Percentiles rank a stretch among this genome's conserved stretches.
Conservation (phyloP, 2,113 vertebrate species). For the Pseudorhombus dupliciocellatus region DNA sequence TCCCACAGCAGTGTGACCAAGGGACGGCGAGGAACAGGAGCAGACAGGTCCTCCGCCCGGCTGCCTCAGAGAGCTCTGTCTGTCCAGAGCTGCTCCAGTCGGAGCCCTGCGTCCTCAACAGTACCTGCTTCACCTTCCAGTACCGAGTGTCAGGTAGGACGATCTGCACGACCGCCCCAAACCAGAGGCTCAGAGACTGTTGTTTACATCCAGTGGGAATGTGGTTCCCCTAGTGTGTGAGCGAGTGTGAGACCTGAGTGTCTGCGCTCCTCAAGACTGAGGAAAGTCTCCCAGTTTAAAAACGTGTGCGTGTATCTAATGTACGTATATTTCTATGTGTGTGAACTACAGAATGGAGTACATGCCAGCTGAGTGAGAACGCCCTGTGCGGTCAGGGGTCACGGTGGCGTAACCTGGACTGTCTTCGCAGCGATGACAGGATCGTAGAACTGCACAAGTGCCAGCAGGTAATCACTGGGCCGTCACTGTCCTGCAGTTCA, state of each 20-base stretch:
- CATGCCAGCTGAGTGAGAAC: constrained; percentile 89
- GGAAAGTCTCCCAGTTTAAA: background rate
- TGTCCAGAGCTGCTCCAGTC: constrained; percentile 88
- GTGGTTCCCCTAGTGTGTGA: background rate
- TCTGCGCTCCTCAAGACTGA: no score
- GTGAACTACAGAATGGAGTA: constrained; percentile 89
- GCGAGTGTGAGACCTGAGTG: background rate
- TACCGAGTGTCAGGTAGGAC: constrained; percentile 90
- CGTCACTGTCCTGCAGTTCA: background rate
- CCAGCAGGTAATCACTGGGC: constrained; percentile 81
- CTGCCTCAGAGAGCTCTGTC: constrained; percentile 64
- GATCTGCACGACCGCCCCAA: background rate
- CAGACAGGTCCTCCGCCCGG: constrained; percentile 85
- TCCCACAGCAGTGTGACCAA: constrained; percentile 85
- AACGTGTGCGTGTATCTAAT: constrained; percentile 4
- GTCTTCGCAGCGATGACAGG: constrained; percentile 88
- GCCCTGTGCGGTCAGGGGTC: constrained; percentile 88
- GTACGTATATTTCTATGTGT: constrained; percentile 3
- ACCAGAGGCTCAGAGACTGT: background rate
- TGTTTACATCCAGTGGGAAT: background rate
- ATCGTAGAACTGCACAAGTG: constrained; percentile 80
- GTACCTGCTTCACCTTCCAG: constrained; percentile 91
- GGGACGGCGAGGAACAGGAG: constrained; percentile 82
- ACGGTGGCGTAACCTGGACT: constrained; percentile 86
- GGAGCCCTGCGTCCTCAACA: constrained; percentile 89